A percentile compares a stretch with the other conserved stretches of the same genome.
Conservation (phyloP, 2,888 invertebrate species). For the Nomada ruficornis region DNA sequence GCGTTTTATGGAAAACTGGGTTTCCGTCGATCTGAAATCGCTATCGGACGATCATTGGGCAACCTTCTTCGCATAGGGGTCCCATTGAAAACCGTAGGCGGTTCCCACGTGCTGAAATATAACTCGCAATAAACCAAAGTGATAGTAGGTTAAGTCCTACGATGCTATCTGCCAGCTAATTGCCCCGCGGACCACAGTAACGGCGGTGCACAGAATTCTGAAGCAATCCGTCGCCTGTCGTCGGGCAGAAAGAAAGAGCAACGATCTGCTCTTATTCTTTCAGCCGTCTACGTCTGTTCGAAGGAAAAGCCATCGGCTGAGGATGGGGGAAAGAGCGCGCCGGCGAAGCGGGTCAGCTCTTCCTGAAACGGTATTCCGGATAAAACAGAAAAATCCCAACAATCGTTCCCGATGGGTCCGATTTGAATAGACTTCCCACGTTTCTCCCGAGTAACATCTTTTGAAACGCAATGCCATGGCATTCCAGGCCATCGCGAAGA, state of each 20-base stretch:
- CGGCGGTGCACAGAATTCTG: conserved; percentile 66
- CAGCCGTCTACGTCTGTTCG: conserved; percentile 31
- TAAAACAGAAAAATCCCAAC: conserved; percentile 46
- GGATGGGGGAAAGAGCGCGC: not conserved
- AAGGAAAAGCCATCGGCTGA: conserved; percentile 43
- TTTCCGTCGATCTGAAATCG: conserved; percentile 80
- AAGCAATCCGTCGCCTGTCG: conserved; percentile 74
- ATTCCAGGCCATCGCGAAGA: conserved; percentile 36
- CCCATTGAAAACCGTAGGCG: conserved; percentile 77
- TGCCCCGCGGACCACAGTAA: conserved; percentile 72
- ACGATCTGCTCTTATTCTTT: conserved; percentile 64
- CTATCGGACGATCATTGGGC: conserved; percentile 83
- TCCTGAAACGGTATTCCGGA: conserved; percentile 43
- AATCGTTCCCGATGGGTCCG: conserved; percentile 46
- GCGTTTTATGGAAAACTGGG: conserved; percentile 81
- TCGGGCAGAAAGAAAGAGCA: conserved; percentile 67
- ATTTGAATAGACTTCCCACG: conserved; percentile 54
- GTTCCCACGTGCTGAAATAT: conserved; percentile 83
- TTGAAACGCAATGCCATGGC: conserved; percentile 32
- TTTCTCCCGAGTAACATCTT: conserved; percentile 32
- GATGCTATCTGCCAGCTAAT: conserved; percentile 81
- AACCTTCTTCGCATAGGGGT: conserved; percentile 80
- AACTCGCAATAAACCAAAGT: conserved; percentile 82
- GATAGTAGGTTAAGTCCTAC: conserved; percentile 83
- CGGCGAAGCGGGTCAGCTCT: conserved; percentile 51